phyloP scores from a whole-genome alignment of 2,888 invertebrate genomes.

The Axea sp. region DNA sequence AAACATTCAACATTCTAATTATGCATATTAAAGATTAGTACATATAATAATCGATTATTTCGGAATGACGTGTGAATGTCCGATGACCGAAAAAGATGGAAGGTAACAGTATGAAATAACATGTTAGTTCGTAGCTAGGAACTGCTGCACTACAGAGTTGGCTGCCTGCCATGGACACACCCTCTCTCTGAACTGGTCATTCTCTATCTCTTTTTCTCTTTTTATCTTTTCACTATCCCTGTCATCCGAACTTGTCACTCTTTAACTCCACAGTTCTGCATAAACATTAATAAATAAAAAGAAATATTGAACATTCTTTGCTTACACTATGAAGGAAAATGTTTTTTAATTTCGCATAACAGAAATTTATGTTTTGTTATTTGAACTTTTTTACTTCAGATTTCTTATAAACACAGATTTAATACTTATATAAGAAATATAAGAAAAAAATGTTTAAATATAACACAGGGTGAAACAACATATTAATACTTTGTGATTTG shows the following conservation, averaged over 20 bases:
- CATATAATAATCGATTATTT: conserved; percentile 51
- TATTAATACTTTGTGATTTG: too few relatives aligned
- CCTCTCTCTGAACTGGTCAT: conserved; percentile 64
- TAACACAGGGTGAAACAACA: too few relatives aligned
- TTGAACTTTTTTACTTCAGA: too few relatives aligned
- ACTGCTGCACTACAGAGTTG: conserved; percentile 74
- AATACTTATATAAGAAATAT: too few relatives aligned
- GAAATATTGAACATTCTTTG: conserved; percentile 2
- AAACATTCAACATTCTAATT: conserved; percentile 14
- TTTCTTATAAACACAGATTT: too few relatives aligned
- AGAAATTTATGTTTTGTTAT: too few relatives aligned
- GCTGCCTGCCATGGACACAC: conserved; percentile 70
- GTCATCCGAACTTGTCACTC: conserved; percentile 10
- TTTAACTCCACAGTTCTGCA: conserved; percentile 4
- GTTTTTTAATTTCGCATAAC: too few relatives aligned
- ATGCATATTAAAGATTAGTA: conserved; percentile 44
- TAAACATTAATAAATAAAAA: conserved; percentile 41
- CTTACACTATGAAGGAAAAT: too few relatives aligned
- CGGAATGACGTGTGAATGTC: conserved; percentile 49
- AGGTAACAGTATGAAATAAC: conserved; percentile 60
- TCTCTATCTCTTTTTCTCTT: conserved; percentile 32
- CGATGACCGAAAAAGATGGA: conserved; percentile 64
- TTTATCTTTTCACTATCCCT: conserved; percentile 7
- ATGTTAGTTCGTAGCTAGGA: conserved; percentile 65
- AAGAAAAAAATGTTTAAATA: too few relatives aligned